Conservation (phyloP, 2,113 vertebrate genomes). For the Ammodytes dubius region DNA sequence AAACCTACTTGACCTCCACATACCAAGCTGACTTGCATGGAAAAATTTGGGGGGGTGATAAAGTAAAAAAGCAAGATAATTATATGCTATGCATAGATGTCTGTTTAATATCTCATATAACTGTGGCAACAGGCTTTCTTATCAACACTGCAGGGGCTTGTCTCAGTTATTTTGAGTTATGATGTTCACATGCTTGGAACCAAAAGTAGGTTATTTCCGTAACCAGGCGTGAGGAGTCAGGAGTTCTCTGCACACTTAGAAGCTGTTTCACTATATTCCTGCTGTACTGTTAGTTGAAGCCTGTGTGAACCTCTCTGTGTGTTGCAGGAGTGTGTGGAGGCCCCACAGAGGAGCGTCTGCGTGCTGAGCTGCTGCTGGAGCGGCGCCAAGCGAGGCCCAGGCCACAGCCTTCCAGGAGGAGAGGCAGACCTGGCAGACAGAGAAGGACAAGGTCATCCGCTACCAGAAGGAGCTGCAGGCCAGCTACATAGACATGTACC, state of each 20-base stretch:
- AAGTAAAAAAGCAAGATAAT: slow-evolving; percentile 1
- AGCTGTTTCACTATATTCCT: slow-evolving; percentile 50
- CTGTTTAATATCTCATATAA: slow-evolving; percentile 28
- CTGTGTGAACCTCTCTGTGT: slow-evolving; percentile 36
- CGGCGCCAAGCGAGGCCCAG: slow-evolving; percentile 94
- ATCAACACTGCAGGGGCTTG: slow-evolving; percentile 14
- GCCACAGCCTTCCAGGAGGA: slow-evolving; percentile 92
- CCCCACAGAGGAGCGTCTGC: slow-evolving; percentile 88
- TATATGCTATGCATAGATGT: slow-evolving; percentile 9
- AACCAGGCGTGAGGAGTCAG: slow-evolving; percentile 51
- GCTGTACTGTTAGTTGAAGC: slow-evolving; percentile 43
- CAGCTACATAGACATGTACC: slow-evolving; percentile 97
- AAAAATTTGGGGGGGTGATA: neutral
- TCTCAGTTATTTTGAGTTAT: slow-evolving; percentile 31
- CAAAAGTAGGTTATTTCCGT: slow-evolving; percentile 50
- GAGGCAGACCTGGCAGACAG: slow-evolving; percentile 93
- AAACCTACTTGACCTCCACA: neutral
- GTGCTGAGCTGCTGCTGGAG: slow-evolving; percentile 93
- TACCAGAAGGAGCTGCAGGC: slow-evolving; percentile 93
- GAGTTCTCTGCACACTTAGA: slow-evolving; percentile 17
- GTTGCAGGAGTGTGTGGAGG: slow-evolving; percentile 71
- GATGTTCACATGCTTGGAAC: slow-evolving; percentile 24
- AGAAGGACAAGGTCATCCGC: slow-evolving; percentile 91
- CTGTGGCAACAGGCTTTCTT: slow-evolving; percentile 13
- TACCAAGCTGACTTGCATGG: neutral